Conservation (phyloP, 2,888 invertebrate genomes). For the Podotricha telesiphe region DNA sequence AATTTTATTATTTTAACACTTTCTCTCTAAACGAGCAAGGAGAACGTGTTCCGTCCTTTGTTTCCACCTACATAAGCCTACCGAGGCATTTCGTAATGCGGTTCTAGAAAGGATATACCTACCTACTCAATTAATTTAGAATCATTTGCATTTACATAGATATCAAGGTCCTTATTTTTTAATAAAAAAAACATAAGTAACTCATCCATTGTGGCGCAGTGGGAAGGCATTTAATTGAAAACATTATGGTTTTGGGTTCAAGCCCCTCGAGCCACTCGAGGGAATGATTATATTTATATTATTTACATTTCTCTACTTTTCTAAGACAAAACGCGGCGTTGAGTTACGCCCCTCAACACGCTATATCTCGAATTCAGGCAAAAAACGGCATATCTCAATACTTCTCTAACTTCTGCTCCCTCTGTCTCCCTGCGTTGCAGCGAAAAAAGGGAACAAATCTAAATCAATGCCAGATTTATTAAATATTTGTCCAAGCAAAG, state of each 20-base stretch:
- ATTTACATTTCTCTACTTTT: no score
- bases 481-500: neutral
- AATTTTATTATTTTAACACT: neutral
- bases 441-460: no score
- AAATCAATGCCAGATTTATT: no score
- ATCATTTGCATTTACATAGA: neutral
- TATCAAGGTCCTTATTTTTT: neutral
- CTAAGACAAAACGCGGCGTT: no score
- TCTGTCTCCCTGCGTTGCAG: no score
- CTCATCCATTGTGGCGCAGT: neutral
- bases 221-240: neutral
- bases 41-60: constrained; percentile 14
- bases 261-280: no score
- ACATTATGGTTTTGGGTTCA: neutral
- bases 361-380: no score
- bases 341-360: no score
- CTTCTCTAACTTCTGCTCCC: no score
- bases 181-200: neutral
- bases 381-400: no score
- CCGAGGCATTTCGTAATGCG: neutral
- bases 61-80: constrained; percentile 13
- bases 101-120: neutral
- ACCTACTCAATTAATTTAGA: neutral
- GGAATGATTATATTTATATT: no score
- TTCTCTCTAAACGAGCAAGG: neutral